Conservation (phyloP, 2,888 invertebrate species). For the Microchrysa polita region DNA sequence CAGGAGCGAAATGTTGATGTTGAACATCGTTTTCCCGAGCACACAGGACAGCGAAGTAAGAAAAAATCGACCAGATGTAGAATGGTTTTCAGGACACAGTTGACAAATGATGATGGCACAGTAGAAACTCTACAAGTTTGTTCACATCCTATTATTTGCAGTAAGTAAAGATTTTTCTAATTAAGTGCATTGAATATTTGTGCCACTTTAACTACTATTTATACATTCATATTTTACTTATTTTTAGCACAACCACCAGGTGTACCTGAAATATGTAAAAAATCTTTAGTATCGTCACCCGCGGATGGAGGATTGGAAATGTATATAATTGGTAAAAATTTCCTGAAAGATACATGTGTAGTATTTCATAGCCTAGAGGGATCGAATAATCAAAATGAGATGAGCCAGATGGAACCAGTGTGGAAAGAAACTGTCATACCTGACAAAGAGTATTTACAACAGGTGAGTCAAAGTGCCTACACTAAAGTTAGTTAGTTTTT, state of each 20-base stretch:
- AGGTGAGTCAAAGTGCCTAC: slow-evolving; percentile 68
- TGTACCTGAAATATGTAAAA: slow-evolving; percentile 90
- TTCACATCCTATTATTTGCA: slow-evolving; percentile 91
- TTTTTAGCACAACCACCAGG: slow-evolving; percentile 88
- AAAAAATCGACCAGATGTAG: slow-evolving; percentile 95
- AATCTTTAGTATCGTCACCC: slow-evolving; percentile 82
- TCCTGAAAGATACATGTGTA: slow-evolving; percentile 88
- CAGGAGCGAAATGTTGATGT: slow-evolving; percentile 95
- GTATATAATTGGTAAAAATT: slow-evolving; percentile 91
- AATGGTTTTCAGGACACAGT: slow-evolving; percentile 90
- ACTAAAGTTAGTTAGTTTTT: too few relatives aligned
- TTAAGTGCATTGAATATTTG: neutral
- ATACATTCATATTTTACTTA: slow-evolving; percentile 21
- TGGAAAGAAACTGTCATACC: slow-evolving; percentile 88
- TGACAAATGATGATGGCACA: slow-evolving; percentile 80
- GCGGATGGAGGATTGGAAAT: slow-evolving; percentile 84
- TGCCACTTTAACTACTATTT: too few relatives aligned
- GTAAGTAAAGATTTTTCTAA: slow-evolving; percentile 69
- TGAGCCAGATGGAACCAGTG: slow-evolving; percentile 64
- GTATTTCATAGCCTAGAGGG: slow-evolving; percentile 69
- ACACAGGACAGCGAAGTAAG: slow-evolving; percentile 81
- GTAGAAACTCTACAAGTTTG: slow-evolving; percentile 87
- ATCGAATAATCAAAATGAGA: slow-evolving; percentile 59
- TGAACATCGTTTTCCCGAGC: slow-evolving; percentile 87
- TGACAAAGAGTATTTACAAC: slow-evolving; percentile 89